Percentiles rank a stretch among this genome's conserved stretches.
These are phyloP conservation scores for Pollicipes pollicipes DNA, from an alignment of 1,140 invertebrate genomes.

Conservation along the genomic window DNA sequence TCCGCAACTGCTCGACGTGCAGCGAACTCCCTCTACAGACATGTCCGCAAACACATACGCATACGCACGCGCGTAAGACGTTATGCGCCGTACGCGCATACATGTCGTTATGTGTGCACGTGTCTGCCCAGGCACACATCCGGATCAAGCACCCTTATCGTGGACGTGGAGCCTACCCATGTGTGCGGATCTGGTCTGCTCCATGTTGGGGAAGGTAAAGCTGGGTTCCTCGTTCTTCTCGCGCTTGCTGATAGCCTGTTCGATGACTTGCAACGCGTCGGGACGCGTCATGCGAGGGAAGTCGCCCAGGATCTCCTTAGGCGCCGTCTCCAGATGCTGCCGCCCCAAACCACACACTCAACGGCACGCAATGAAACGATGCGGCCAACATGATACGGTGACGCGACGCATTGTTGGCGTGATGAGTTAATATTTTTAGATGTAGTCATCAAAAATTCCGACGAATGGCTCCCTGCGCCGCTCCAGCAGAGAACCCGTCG, in stretches of 20 bases:
- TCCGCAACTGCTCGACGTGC: too few species aligned
- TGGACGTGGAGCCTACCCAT: too few species aligned
- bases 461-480: too few species aligned
- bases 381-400: background rate
- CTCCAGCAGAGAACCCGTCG: too few species aligned
- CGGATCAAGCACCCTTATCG: too few species aligned
- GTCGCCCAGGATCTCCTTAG: constrained; percentile 71
- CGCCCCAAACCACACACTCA: constrained; percentile 21
- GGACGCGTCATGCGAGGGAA: constrained; percentile 61
- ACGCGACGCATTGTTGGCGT: background rate
- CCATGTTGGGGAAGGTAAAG: constrained; percentile 5
- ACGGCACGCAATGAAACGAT: background rate
- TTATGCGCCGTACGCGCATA: too few species aligned
- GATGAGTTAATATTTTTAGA: background rate
- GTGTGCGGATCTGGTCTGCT: background rate
- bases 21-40: too few species aligned
- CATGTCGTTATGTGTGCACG: too few species aligned
- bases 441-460: constrained; percentile 5
- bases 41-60: too few species aligned
- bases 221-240: constrained; percentile 5
- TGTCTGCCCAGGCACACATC: too few species aligned
- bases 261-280: constrained; percentile 32
- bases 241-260: constrained; percentile 15
- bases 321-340: constrained; percentile 71
- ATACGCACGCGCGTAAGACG: too few species aligned